Conservation (phyloP, 2,797 vertebrate species). For the Adelosebastes latens region DNA sequence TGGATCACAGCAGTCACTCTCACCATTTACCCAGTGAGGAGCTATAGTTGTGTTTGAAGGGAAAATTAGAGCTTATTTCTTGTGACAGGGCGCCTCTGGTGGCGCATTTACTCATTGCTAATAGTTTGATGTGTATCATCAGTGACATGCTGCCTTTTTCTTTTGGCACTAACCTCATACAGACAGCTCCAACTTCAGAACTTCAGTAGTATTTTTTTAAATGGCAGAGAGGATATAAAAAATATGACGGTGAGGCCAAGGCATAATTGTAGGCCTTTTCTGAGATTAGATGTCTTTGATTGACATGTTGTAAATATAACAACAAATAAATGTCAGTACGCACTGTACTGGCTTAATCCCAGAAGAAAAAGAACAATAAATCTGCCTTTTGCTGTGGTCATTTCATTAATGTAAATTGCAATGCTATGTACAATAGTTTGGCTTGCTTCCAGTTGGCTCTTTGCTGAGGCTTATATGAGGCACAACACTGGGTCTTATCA, state of each 20-base stretch:
- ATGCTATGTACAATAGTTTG: slow-evolving; percentile 76
- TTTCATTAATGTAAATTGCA: slow-evolving; percentile 82
- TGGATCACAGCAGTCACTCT: slow-evolving; percentile 33
- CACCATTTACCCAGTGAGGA: neutral
- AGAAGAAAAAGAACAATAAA: slow-evolving; percentile 69
- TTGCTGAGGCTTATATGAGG: slow-evolving; percentile 51
- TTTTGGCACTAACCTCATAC: slow-evolving; percentile 2
- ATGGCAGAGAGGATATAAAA: slow-evolving; percentile 39
- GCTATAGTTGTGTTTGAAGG: slow-evolving; percentile 38
- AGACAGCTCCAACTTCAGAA: slow-evolving; percentile 33
- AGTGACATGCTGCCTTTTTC: slow-evolving; percentile 38
- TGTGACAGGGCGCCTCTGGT: slow-evolving; percentile 79
- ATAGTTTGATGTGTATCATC: slow-evolving; percentile 57
- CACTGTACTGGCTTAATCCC: slow-evolving; percentile 71
- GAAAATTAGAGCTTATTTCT: slow-evolving; percentile 68
- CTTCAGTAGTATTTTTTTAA: slow-evolving; percentile 3
- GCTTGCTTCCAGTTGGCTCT: slow-evolving; percentile 67
- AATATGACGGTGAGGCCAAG: slow-evolving; percentile 53
- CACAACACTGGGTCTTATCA: slow-evolving; percentile 63
- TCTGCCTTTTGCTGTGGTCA: slow-evolving; percentile 73
- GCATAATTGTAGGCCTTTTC: slow-evolving; percentile 73
- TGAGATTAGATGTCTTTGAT: slow-evolving; percentile 76
- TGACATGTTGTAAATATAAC: slow-evolving; percentile 79
- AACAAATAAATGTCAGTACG: slow-evolving; percentile 75
- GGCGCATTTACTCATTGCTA: slow-evolving; percentile 65